Conservation (phyloP, 2,113 vertebrate genomes). For the Takifugu bimaculatus region DNA sequence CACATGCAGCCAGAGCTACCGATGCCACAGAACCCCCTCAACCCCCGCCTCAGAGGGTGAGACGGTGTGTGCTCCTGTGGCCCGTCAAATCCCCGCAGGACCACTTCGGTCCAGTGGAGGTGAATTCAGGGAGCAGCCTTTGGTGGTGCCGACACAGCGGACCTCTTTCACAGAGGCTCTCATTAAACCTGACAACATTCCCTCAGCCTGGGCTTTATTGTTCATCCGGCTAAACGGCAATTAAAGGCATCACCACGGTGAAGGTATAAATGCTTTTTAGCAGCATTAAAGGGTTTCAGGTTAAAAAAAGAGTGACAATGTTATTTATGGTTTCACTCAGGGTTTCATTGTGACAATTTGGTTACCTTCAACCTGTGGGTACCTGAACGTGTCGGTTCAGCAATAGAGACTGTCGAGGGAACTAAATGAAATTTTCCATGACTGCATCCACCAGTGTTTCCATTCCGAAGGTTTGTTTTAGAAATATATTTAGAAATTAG, state of each 20-base stretch:
- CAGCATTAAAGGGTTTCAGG: slow-evolving; percentile 33
- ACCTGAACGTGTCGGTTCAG: no score
- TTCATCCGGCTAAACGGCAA: slow-evolving; percentile 58
- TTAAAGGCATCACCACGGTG: slow-evolving; percentile 63
- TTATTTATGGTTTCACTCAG: slow-evolving; percentile 35
- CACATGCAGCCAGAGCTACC: slow-evolving; percentile 44
- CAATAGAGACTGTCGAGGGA: no score
- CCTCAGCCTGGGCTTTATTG: slow-evolving; percentile 51
- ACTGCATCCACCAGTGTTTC: no score
- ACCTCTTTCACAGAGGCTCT: slow-evolving; percentile 55
- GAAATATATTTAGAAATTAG: no score
- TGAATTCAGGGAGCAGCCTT: slow-evolving; percentile 61
- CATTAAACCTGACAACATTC: slow-evolving; percentile 67
- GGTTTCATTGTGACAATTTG: no score
- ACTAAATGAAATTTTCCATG: no score
- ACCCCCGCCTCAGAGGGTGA: slow-evolving; percentile 38
- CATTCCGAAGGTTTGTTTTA: no score
- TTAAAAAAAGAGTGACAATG: slow-evolving; percentile 30
- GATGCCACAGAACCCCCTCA: slow-evolving; percentile 45
- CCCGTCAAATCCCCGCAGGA: slow-evolving; percentile 62
- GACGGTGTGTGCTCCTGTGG: slow-evolving; percentile 52
- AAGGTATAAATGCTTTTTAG: slow-evolving; percentile 51
- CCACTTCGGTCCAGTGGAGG: slow-evolving; percentile 56
- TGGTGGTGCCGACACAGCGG: slow-evolving; percentile 64
- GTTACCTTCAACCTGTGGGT: no score